Evolutionary conservation across 64 coral and sea anemone genomes (phyloP), one percentile per base, ranked within the genome.

Genomic region (Catalaphyllia jardinei): DNA sequence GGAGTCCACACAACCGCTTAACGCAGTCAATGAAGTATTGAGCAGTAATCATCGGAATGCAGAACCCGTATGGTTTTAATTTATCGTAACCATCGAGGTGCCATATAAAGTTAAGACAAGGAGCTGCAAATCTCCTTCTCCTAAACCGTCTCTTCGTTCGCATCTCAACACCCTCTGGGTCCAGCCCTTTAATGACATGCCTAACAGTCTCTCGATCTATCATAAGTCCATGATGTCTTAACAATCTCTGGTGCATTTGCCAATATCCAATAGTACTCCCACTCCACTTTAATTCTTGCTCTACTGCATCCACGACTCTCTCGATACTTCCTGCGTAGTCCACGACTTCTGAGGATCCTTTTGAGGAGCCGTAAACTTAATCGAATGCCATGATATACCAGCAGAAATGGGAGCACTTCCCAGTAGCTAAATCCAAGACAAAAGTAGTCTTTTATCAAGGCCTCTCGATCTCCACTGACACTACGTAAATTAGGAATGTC

Each of bases 281-380:
- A 60, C 86, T 87, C 24, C 46, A 87, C 84, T 87, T 69, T 87
- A 87, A 87, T 54, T 87, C 84, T 73, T 87, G 42, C 2, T 87
- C 84, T 87, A 87, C 52, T 54, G 49, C 51, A 87, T 75, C 86
- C 25, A 75, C 39, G 5, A 75, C 86, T 35, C 71, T 87, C 14
- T 87, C 71, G 3, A 76, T 46, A 46, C 42, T 76, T 86, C 16
- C 64, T 72, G 33, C 83, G 67, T 24, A 86, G 35, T 86, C 65
- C 33, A 17, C 22, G 62, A 22, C 3, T 50, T 86, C 17, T 52
- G 61, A 86, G 14, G 31, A 86, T 86, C 64, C 67, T 86, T 72
- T 86, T 86, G 12, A 86, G 83, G 61, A 73, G 64, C 17, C 83
- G 18, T 14, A 86, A 86, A 86, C 64, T 86, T n/a, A 86, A 86